Conservation (phyloP, 2,113 vertebrate species). For the Chamaetylas fuelleborni region DNA sequence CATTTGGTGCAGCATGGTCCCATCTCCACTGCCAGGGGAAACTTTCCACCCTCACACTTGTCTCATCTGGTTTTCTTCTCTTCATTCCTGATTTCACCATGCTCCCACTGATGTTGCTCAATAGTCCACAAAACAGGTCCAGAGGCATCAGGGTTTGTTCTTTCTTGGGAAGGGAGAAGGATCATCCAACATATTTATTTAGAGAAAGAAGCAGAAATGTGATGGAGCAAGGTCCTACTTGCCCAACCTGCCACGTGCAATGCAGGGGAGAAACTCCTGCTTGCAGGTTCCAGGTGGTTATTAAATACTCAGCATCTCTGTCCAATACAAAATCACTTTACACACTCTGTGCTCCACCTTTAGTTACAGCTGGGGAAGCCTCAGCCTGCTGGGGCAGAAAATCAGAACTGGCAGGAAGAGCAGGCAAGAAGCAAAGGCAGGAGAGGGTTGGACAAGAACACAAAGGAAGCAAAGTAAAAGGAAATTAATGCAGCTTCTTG, state of each 20-base stretch:
- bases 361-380: background rate
- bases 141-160: background rate
- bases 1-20: background rate
- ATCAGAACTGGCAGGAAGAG: background rate
- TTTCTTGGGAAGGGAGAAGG: background rate
- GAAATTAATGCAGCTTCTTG: background rate
- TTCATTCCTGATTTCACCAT: background rate
- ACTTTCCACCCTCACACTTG: accelerated
- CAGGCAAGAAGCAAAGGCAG: background rate
- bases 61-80: background rate
- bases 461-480: background rate
- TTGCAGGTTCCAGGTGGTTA: background rate
- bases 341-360: background rate
- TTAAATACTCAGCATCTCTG: background rate
- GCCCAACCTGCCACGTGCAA: background rate
- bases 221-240: background rate
- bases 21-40: background rate
- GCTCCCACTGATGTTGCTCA: background rate
- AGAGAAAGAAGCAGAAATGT: background rate
- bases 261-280: background rate
- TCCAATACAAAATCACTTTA: background rate
- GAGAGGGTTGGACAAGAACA: background rate
- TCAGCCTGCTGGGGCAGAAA: background rate
- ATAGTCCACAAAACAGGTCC: background rate
- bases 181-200: background rate